Conservation (phyloP, 2,888 invertebrate species). For the Leptinotarsa peninsularis region DNA sequence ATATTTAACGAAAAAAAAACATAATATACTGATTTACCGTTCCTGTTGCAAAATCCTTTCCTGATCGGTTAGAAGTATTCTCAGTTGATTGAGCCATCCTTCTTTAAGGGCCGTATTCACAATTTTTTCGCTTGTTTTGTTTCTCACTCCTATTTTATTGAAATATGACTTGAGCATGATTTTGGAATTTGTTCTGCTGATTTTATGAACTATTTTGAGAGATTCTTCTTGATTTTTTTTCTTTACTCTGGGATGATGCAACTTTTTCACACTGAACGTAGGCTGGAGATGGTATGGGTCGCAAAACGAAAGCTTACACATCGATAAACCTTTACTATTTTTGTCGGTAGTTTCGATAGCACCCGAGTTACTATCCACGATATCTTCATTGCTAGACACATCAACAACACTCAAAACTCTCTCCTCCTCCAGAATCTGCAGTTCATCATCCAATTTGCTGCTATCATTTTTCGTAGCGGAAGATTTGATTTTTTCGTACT, state of each 20-base stretch:
- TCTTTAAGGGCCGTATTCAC: conserved; percentile 67
- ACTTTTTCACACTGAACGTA: conserved; percentile 46
- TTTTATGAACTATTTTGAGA: conserved; percentile 56
- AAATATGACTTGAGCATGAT: conserved; percentile 65
- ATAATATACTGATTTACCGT: conserved; percentile 66
- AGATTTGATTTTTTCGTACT: conserved; percentile 51
- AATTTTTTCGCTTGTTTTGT: conserved; percentile 47
- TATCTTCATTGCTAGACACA: conserved; percentile 25
- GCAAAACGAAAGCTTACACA: conserved; percentile 11
- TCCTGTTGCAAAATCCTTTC: conserved; percentile 72
- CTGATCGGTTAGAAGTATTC: conserved; percentile 69
- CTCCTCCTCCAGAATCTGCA: conserved; percentile 14
- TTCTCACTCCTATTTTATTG: conserved; percentile 60
- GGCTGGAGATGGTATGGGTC: conserved; percentile 32
- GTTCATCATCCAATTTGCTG: conserved; percentile 21
- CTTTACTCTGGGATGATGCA: conserved; percentile 34
- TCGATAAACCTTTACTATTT: neutral
- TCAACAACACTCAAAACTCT: conserved; percentile 21
- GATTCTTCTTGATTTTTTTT: conserved; percentile 42
- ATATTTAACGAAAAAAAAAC: too few species aligned
- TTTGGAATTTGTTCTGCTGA: conserved; percentile 58
- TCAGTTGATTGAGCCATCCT: conserved; percentile 70
- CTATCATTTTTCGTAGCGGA: neutral
- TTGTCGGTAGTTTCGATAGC: neutral
- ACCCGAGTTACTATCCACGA: neutral